Evolutionary conservation across 1,140 invertebrate species (phyloP).

Genomic region (Dreissena polymorpha): DNA sequence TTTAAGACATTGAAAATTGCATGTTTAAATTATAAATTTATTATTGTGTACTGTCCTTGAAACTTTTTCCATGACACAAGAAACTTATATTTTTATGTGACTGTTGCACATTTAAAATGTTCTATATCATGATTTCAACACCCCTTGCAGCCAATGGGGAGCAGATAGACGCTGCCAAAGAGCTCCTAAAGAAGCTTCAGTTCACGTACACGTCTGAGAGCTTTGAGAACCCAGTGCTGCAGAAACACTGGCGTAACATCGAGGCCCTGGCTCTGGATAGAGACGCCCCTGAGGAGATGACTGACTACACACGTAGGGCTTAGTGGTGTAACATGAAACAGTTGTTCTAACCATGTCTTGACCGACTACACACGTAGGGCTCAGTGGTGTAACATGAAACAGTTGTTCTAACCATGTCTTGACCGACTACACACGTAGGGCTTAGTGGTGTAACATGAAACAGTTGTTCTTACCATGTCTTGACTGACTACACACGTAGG

Average conservation of each 20-base stretch:
- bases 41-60: too few species aligned
- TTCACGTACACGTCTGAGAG: conserved; percentile 80
- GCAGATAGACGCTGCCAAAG: conserved; percentile 80
- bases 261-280: conserved; percentile 81
- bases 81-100: too few species aligned
- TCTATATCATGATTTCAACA: neutral
- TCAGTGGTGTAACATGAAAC: too few species aligned
- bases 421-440: too few species aligned
- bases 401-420: neutral
- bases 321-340: too few species aligned
- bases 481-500: neutral
- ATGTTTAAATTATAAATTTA: too few species aligned
- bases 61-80: too few species aligned
- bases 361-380: too few species aligned
- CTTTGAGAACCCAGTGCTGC: conserved; percentile 80
- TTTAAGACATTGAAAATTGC: too few species aligned
- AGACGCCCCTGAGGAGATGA: conserved; percentile 78
- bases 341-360: neutral
- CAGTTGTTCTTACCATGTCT: neutral
- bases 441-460: too few species aligned
- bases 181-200: conserved; percentile 80
- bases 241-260: conserved; percentile 81
- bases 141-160: conserved; percentile 69
- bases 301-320: conserved; percentile 80
- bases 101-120: too few species aligned